A percentile compares a stretch with the other conserved stretches of the same genome.
phyloP scores from a whole-genome alignment of 2,797 vertebrate genomes.

The Anisognathus igniventris region DNA sequence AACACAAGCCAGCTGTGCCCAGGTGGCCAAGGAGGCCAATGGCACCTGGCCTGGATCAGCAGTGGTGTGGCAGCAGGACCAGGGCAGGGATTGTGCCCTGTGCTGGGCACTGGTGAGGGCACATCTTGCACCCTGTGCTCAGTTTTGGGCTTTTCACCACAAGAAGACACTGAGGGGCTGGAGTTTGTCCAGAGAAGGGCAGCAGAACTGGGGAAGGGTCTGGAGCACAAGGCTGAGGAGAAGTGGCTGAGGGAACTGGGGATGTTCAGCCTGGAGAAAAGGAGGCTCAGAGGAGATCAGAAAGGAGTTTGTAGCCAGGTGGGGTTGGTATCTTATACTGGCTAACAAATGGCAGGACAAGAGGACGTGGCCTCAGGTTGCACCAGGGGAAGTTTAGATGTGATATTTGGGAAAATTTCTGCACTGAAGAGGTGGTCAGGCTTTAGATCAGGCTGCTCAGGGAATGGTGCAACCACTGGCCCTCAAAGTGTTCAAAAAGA shows the following conservation, averaged over 20 bases:
- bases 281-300: too few species aligned
- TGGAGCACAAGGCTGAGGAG: background rate
- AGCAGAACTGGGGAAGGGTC: rapidly evolving
- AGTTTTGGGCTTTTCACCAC: rapidly evolving
- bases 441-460: background rate
- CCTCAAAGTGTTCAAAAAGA: background rate
- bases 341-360: background rate
- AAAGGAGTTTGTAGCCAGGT: too few species aligned
- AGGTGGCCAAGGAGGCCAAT: background rate
- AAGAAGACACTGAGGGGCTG: background rate
- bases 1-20: background rate
- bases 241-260: background rate
- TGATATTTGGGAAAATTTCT: too few species aligned
- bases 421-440: background rate
- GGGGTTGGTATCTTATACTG: rapidly evolving
- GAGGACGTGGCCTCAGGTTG: background rate
- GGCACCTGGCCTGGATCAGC: background rate
- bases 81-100: background rate
- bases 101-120: rapidly evolving
- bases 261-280: background rate
- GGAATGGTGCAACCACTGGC: too few species aligned
- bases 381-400: background rate
- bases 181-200: rapidly evolving
- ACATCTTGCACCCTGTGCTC: rapidly evolving
- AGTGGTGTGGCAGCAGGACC: background rate